These are phyloP conservation scores for Lithodes maja DNA, from an alignment of 2,888 invertebrate genomes.

Conservation along the genomic window DNA sequence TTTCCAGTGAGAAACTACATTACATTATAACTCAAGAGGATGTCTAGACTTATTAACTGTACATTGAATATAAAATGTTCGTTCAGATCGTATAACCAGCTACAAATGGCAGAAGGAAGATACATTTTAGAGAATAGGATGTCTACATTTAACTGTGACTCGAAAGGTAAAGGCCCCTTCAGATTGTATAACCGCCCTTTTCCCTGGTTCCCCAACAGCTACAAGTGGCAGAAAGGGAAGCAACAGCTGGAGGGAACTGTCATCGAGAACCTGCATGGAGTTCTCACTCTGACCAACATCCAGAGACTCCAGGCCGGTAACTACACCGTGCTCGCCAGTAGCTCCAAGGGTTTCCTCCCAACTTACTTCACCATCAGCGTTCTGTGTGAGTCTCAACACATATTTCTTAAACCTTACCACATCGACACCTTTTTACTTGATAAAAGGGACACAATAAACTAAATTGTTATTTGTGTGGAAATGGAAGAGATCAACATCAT, in stretches of 20 bases:
- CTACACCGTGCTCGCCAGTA: constrained; percentile 45
- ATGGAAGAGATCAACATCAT: too few species aligned
- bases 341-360: constrained; percentile 35
- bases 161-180: neutral
- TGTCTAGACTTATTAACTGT: neutral
- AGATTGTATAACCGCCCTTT: neutral
- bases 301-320: constrained; percentile 36
- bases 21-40: neutral
- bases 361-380: constrained; percentile 48
- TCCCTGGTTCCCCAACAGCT: constrained; percentile 15
- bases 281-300: constrained; percentile 15
- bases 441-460: neutral
- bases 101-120: neutral
- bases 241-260: neutral
- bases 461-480: neutral
- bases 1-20: too few species aligned
- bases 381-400: constrained; percentile 33
- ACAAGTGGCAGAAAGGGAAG: constrained; percentile 28
- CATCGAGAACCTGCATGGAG: constrained; percentile 8
- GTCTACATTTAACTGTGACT: neutral
- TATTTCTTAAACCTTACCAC: neutral
- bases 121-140: neutral
- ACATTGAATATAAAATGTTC: neutral
- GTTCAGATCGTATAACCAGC: too few species aligned
- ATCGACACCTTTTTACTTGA: neutral